Percentiles rank a stretch among this genome's conserved stretches.
These are phyloP conservation scores for Grus americana DNA, from an alignment of 2,113 vertebrate genomes.

Conservation along the genomic window DNA sequence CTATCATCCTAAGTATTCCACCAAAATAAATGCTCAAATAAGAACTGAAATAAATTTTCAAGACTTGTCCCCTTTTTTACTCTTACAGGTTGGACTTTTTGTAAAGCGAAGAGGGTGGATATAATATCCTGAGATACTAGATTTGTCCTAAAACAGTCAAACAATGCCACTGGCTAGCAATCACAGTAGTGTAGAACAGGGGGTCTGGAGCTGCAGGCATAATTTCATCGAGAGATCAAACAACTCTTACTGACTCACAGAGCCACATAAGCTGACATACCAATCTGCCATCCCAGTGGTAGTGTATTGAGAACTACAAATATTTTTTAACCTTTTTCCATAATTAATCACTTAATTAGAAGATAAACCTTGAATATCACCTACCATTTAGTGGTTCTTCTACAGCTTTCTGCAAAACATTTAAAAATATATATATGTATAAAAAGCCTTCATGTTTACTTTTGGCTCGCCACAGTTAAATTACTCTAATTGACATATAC, in stretches of 20 bases:
- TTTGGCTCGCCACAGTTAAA: conserved; percentile 71
- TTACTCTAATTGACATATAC: conserved; percentile 72
- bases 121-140: background rate
- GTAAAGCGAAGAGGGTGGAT: background rate
- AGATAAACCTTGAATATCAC: conserved; percentile 69
- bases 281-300: background rate
- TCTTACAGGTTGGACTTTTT: background rate
- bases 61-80: background rate
- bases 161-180: background rate
- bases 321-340: background rate
- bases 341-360: conserved; percentile 33
- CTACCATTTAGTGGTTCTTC: conserved; percentile 85
- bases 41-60: background rate
- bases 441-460: conserved; percentile 72
- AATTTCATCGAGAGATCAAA: background rate
- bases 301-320: background rate
- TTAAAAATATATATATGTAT: conserved; percentile 77
- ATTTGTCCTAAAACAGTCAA: background rate
- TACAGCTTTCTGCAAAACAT: conserved; percentile 86
- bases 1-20: background rate
- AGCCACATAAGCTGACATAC: background rate
- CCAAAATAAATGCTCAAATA: background rate
- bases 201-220: background rate
- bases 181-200: background rate
- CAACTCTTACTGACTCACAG: background rate